Evolutionary conservation across 1,140 invertebrate genomes (phyloP).

Genomic region (Heliothis virescens): DNA sequence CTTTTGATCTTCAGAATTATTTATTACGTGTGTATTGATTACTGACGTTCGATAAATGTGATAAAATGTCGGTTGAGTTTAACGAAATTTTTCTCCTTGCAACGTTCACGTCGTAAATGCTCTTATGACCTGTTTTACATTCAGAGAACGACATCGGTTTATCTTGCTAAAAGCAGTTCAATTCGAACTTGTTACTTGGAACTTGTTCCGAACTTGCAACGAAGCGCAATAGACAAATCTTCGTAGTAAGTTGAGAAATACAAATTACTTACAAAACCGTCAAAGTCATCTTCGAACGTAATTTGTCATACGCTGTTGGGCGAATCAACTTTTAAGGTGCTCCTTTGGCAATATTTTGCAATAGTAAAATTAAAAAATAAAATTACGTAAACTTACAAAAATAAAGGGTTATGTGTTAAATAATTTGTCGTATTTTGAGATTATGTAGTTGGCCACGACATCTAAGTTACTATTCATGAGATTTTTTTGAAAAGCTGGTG

Average conservation of each 20-base stretch:
- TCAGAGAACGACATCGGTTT: not conserved
- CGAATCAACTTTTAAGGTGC: too few relatives aligned
- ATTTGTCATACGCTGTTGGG: not conserved
- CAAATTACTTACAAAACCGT: not conserved
- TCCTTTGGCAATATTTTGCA: too few relatives aligned
- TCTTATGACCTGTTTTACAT: not conserved
- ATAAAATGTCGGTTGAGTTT: not conserved
- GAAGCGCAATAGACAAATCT: slow-evolving; percentile 3
- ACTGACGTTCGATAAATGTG: slow-evolving; percentile 14
- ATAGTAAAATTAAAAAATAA: too few relatives aligned
- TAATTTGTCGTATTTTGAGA: too few relatives aligned
- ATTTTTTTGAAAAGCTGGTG: too few relatives aligned
- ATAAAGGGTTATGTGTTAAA: too few relatives aligned
- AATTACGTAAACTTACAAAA: too few relatives aligned
- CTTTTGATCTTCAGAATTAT: slow-evolving; percentile 44
- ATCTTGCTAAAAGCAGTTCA: not conserved
- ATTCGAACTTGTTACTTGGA: not conserved
- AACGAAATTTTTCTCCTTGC: not conserved
- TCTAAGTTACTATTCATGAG: too few relatives aligned
- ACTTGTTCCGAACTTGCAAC: not conserved
- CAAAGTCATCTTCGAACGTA: not conserved
- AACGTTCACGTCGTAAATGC: not conserved
- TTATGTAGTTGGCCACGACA: too few relatives aligned
- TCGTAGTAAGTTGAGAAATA: not conserved
- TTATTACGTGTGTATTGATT: slow-evolving; percentile 36